Evolutionary conservation across 92 coral and sea anemone genomes (phyloP), one percentile per base, ranked within the genome.

Genomic region (Galaxea fascicularis): DNA sequence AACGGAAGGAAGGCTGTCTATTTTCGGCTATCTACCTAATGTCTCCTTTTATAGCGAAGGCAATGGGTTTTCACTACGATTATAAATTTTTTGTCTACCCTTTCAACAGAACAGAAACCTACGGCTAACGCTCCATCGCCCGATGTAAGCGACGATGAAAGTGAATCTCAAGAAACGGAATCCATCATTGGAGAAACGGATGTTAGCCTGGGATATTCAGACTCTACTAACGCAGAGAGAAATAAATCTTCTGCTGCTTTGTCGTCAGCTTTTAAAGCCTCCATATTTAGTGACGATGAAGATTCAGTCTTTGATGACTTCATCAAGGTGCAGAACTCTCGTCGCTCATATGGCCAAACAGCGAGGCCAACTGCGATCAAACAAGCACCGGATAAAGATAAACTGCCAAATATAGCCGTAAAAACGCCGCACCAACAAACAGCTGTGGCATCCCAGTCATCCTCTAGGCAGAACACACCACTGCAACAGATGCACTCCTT

Each of bases 141-240:
- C 16, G 53, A 51, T 21, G 65, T 28, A 26, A 46, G 60, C 16
- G 7, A 63, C 2, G 84, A 51, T 18, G 75, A 79, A 20, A 18
- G 30, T 28, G 60, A 66, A 16, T 79, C 84, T 10, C 74, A 49
- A 79, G 75, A 71, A 46, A 67, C 64, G 28, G 51, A 47, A 4
- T 79, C 84, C 20, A 51, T 49, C 14, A 30, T 65, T 12, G 64
- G 51, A 79, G 84, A 66, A 41, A 46, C 65, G 4, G 75, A 51
- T 35, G 16, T 79, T 13, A 28, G 73, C 83, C 24, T 49, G 18
- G 64, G 21, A 12, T 39, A 62, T 25, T 17, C 71, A 27, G 65
- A 54, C 52, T 41, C 1, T 21, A 9, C 4, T 31, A 66, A 20
- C 72, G 25, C 46, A 47, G 26, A 22, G 14, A 11, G 3, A 11